Evolutionary conservation across 2,888 invertebrate genomes (phyloP).

Genomic region (Buathra laborator): DNA sequence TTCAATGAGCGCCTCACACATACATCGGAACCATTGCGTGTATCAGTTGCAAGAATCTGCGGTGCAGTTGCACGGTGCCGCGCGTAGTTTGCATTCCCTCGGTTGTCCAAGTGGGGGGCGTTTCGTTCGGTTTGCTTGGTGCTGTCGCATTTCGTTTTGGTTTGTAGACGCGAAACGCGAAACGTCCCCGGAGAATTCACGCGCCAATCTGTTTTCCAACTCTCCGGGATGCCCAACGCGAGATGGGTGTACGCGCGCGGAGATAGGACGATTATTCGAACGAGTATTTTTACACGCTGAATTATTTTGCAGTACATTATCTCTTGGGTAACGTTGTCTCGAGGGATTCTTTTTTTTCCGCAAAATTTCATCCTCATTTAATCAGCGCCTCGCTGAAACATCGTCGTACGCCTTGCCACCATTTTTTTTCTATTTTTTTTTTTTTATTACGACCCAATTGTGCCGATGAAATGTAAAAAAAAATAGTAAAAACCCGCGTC

Average conservation of each 20-base stretch:
- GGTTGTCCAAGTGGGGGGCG: neutral
- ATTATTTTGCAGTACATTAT: neutral
- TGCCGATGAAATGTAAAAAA: too few relatives aligned
- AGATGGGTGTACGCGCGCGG: neutral
- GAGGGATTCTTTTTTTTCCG: too few relatives aligned
- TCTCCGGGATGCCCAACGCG: neutral
- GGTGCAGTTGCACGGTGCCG: neutral
- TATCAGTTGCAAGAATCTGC: neutral
- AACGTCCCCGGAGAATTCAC: neutral
- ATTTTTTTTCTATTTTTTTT: too few relatives aligned
- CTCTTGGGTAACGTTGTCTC: neutral
- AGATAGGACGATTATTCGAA: neutral
- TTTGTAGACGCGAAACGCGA: conserved; percentile 8
- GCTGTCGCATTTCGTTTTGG: neutral
- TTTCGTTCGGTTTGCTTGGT: neutral
- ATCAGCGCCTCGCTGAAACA: too few relatives aligned
- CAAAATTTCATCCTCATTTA: too few relatives aligned
- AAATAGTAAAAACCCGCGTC: too few relatives aligned
- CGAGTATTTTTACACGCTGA: neutral
- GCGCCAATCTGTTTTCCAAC: neutral
- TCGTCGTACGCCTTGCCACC: too few relatives aligned
- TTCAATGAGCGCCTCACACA: neutral
- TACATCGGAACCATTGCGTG: neutral
- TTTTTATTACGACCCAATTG: too few relatives aligned
- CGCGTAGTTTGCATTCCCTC: neutral